Conservation (phyloP, 2,888 invertebrate species). For the Perithous albicinctus region DNA sequence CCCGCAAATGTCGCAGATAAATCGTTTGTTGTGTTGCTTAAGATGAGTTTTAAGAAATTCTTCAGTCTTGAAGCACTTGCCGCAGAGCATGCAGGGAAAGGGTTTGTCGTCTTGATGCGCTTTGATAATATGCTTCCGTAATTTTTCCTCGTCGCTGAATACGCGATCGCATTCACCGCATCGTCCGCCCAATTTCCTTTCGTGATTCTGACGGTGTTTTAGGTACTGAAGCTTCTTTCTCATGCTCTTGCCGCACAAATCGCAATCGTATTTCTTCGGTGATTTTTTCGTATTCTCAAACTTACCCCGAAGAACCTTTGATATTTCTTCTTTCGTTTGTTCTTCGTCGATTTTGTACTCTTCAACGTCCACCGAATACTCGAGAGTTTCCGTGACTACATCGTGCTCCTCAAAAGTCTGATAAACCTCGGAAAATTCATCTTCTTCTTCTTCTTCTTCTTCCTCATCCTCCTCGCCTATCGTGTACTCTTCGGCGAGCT, state of each 20-base stretch:
- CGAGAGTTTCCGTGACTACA: conserved; percentile 56
- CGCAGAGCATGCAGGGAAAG: conserved; percentile 86
- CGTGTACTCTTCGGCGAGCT: conserved; percentile 53
- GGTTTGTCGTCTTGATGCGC: conserved; percentile 86
- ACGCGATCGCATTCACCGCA: conserved; percentile 85
- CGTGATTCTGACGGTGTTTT: conserved; percentile 74
- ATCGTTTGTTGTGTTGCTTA: conserved; percentile 85
- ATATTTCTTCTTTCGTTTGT: conserved; percentile 48
- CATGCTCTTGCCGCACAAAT: conserved; percentile 73
- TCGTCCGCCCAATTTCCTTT: conserved; percentile 57
- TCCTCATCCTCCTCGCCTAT: conserved; percentile 25
- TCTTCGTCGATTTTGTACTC: conserved; percentile 50
- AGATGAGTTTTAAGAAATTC: conserved; percentile 85
- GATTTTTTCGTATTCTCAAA: conserved; percentile 39
- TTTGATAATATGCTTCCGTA: conserved; percentile 85
- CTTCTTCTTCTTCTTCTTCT: conserved; percentile 36
- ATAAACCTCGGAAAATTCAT: conserved; percentile 26
- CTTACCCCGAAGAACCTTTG: neutral
- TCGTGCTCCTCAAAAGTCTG: conserved; percentile 37
- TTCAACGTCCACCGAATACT: conserved; percentile 63
- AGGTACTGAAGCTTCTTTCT: conserved; percentile 70
- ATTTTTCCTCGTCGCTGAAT: conserved; percentile 85
- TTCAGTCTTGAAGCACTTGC: conserved; percentile 86
- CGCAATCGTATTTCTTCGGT: conserved; percentile 72
- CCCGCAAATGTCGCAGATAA: conserved; percentile 79